Base-by-base conservation (phyloP, 2,113 vertebrate genomes). In the Callithrix jacchus region DNA sequence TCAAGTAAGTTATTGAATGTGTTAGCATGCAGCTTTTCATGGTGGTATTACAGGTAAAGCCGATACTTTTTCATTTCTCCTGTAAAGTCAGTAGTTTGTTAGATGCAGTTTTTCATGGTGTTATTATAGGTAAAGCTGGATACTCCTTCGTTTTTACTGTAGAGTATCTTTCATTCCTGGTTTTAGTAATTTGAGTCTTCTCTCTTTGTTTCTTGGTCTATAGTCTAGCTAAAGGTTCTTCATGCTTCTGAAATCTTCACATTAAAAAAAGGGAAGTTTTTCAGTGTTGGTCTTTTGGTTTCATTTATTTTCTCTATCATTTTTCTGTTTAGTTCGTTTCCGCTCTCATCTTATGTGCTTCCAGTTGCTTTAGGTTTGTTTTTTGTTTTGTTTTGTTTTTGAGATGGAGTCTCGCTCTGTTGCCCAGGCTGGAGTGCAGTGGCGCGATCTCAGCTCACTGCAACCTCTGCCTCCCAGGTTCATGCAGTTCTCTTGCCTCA, bases 91-190 rank as follows among this genome's bases (percentile, higher is more conserved):
- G 49, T 52, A 52, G 49, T 52, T 52, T 52, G 14, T 52, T 17
- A 16, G 49, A 52, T 52, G 49, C 16, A 16, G 14, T 52, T 52
- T 52, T 17, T 52, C 49, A 52, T 52, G 52, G 52, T 52, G 16
- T 52, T 52, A 17, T 52, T 52, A 52, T 17, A 52, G 52, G 52
- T 74, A 37, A 20, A 16, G 45, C 54, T 47, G 27, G 40, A 12
- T 6, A n/a, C 42, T 52, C 0, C 8, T 37, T 20, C 27, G 4
- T 32, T 13, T 16, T 49, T 2, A 35, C 37, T 35, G 0, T 4
- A 56, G 52, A 58, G 83, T 17, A 10, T 87, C 20, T 66, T 84
- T 40, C 42, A 23, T 77, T 64, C 18, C n/a, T 66, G 18, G 35
- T 73, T 66, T 81, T 30, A n/a, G 23, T 35, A 9, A 52, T 52